Evolutionary conservation across 2,797 vertebrate genomes (phyloP), one percentile per base, ranked within the genome.

Genomic region (Cichlasoma orientale): DNA sequence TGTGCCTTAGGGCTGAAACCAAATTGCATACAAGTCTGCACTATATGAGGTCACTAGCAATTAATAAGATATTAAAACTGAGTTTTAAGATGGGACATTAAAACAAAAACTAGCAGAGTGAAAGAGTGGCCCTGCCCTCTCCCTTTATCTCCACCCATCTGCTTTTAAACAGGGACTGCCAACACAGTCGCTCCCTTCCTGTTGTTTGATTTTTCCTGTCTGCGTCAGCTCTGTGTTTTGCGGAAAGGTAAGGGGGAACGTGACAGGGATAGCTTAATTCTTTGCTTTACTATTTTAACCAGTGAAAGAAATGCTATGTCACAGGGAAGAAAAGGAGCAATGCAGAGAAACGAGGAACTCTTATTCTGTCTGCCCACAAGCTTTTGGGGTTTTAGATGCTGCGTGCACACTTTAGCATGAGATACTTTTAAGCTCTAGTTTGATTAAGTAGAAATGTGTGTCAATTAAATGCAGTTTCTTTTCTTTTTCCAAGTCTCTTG

Each of bases 241-340:
- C 78, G 4, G n/a, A 33, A 86, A 87, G 86, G 86, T 91, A 79
- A 88, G 83, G 10, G 54, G 31, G 10, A 79, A 19, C 1, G 3
- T 16, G 9, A 10, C 16, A 41, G 31, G 1, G 10, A 1, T 4
- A 19, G 10, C n/a, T 75, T 66, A 7, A 4, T 54, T 78, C 25
- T 63, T 72, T 41, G 33, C 5, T 47, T 29, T 2, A 74, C 18
- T 8, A 27, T 13, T 25, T 44, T 63, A 3, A 14, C 25, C 23
- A 18, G 56, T 52, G 11, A 63, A 23, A 50, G 3, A 76, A 21
- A 70, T 9, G 9, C 16, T 61, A 29, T 18, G 21, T 72, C 3
- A 8, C 50, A 52, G 18, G 27, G 10, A 8, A 75, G 63, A 66
- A 21, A 44, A 68, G n/a, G 3, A 59, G 12, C 58, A 23, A 55